Conservation (phyloP, 2,113 vertebrate species). For the Sorex fumeus region DNA sequence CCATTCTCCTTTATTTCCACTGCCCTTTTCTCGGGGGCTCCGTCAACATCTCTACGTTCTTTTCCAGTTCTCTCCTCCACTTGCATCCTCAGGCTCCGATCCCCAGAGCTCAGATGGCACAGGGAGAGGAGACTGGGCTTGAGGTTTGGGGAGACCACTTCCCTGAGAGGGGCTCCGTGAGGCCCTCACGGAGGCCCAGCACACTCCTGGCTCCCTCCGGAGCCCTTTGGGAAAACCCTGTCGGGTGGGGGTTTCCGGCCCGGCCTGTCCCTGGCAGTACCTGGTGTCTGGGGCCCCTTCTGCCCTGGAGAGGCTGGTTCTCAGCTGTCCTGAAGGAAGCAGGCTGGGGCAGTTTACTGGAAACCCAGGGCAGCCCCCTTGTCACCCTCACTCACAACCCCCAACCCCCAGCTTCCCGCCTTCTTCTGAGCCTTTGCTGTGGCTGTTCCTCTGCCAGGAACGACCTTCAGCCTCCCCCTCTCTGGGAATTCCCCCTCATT, state of each 20-base stretch:
- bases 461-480: not conserved
- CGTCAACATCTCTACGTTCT: not conserved
- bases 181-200: not conserved
- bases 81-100: not conserved
- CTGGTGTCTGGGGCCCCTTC: not conserved
- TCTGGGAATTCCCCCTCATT: not conserved
- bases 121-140: not conserved
- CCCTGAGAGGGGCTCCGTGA: not conserved
- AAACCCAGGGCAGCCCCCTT: fast-evolving
- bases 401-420: not conserved
- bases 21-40: too few species aligned
- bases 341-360: fast-evolving
- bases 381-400: not conserved
- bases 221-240: not conserved
- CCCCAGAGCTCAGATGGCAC: not conserved
- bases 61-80: not conserved
- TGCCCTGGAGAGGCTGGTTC: not conserved
- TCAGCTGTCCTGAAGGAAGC: not conserved
- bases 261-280: slow-evolving; percentile 37
- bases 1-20: not conserved
- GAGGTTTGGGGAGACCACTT: not conserved
- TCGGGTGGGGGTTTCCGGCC: slow-evolving; percentile 65
- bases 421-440: not conserved
- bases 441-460: not conserved
- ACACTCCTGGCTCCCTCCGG: not conserved